A percentile compares a stretch with the other conserved stretches of the same genome.
These are phyloP conservation scores for Ricordea florida DNA, from an alignment of 92 coral and sea anemone species.

Conservation along the genomic window DNA sequence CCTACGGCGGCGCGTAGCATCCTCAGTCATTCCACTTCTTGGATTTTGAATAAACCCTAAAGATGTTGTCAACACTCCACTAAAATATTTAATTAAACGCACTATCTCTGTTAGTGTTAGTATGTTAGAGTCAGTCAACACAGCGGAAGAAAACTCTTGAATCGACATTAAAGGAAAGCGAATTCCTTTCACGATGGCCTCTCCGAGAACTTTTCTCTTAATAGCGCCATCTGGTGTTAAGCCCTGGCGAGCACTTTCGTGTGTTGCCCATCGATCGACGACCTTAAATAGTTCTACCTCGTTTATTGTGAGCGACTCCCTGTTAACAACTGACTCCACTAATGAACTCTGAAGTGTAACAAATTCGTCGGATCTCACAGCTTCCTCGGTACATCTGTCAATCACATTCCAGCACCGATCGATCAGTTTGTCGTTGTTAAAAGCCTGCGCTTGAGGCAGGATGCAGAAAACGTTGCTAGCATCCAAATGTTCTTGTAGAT, in stretches of 20 bases:
- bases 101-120: conserved; percentile 15
- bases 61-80: neutral
- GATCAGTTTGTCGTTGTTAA: neutral
- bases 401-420: conserved; percentile 25
- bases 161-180: conserved; percentile 35
- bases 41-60: conserved; percentile 3
- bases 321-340: conserved; percentile 14
- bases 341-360: neutral
- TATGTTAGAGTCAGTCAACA: conserved; percentile 24
- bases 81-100: conserved; percentile 27
- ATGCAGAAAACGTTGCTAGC: conserved; percentile 15
- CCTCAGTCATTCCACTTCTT: conserved; percentile 1
- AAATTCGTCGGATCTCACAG: conserved; percentile 11
- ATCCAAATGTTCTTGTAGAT: neutral
- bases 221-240: neutral
- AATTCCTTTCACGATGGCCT: conserved; percentile 7
- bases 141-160: conserved; percentile 18
- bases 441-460: conserved; percentile 2
- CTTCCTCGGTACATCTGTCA: conserved; percentile 2
- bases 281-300: conserved; percentile 24
- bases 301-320: conserved; percentile 12
- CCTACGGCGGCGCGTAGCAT: neutral
- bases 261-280: conserved; percentile 29
- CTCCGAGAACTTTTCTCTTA: conserved; percentile 18
- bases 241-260: conserved; percentile 8